Evolutionary conservation across 2,797 vertebrate genomes (phyloP), one percentile per base, ranked within the genome.

Genomic region (Phataginus tricuspis): DNA sequence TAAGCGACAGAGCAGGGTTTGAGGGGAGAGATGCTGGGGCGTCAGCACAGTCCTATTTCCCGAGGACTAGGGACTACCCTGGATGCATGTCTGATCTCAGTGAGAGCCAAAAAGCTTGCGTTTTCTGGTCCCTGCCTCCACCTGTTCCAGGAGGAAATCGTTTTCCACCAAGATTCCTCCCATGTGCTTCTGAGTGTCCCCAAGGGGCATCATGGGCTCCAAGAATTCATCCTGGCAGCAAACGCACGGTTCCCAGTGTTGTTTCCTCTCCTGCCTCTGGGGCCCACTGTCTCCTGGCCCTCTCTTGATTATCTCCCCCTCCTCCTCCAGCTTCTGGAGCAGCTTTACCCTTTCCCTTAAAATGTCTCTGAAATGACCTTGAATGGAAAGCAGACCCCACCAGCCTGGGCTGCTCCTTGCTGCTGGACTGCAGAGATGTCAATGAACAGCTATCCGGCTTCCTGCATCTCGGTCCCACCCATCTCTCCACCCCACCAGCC

Each of bases 401-500:
- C 18, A n/a, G 9, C 29, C 49, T n/a, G 51, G 7, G 19, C 49
- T 69, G 45, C 80, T 82, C 51, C 53, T 59, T 55, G 18, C 13
- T 29, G 27, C 7, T 11, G 10, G 7, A 4, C 11, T 2, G 31
- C 55, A 11, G 74, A 16, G 80, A 59, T 37, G 42, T 37, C 16
- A 72, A 13, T 34, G 42, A 53, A 39, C 31, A 16, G 34, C 63
- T 71, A 18, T 15, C 45, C 9, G 1, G 37, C 42, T 45, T 49
- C 27, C 6, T 23, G 19, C 21, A 42, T 49, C 45, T 39, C 85
- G n/a, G 27, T 21, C 14, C 66, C 19, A 15, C 4, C 34, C 7
- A 2, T 71, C 0, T 2, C 68, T 34, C 11, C 1, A 9, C 1
- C 39, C n/a, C 53, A n/a, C 9, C 42, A 55, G 37, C 29, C 15